Evolutionary conservation across 1,140 invertebrate species (phyloP), one percentile per base, ranked within the genome.

Genomic region (Euwallacea similis): DNA sequence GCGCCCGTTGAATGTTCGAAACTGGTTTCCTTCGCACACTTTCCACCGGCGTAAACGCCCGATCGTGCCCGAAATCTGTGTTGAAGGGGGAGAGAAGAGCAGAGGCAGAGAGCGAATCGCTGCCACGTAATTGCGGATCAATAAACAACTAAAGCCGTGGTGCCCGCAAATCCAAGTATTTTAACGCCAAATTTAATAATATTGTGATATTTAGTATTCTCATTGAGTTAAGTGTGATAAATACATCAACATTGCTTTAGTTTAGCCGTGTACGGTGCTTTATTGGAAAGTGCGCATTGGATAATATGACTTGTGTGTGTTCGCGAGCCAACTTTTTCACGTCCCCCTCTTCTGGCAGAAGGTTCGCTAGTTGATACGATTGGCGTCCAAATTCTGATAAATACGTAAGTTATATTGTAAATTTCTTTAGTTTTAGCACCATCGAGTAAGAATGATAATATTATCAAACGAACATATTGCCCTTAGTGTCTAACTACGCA

Each of bases 151-250:
- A 67, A 76, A 77, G 77, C 73, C 74, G 74, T 71, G 74, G 74
- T 78, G 76, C 75, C 76, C 73, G 74, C 73, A 77, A 76, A 79
- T 79, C 73, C 76, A 80, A 79, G 77, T 78, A 79, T 80, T 80
- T 72, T 76, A 79, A 80, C 80, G 80, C 79, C 79, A 80, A 81
- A 80, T 79, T 76, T 76, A 79, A 77, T 74, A 79, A 79, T 69
- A 70, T 79, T 81, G 79, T 81, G 79, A 81, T 81, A 81, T 79
- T 79, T 79, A 80, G 79, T 81, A 81, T 80, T 79, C 76, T 79
- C 75, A 75, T 77, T 77, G 59, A 69, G 74, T 74, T 76, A 43
- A 72, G 77, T 78, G 77, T 78, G 76, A 77, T 78, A 76, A 73
- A 72, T 73, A 71, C 73, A 76, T 70, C 71, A 70, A 74, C 73